phyloP scores from a whole-genome alignment of 2,888 invertebrate species.

The Thecocarcelia acutangulata region DNA sequence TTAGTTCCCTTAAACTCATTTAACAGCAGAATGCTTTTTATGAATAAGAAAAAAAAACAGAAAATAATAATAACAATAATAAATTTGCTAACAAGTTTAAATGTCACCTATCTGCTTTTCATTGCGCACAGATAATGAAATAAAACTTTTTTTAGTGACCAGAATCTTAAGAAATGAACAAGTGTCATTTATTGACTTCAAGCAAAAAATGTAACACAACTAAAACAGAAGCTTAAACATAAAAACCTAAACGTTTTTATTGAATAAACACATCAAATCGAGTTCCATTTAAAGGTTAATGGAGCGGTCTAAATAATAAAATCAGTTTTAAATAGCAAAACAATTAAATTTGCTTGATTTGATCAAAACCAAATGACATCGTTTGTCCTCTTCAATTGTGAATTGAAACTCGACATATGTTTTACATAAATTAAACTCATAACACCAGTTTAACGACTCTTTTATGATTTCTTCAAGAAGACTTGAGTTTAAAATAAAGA shows the following conservation, averaged over 20 bases:
- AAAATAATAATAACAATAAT: no score
- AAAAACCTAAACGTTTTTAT: constrained; percentile 11
- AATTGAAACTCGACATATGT: no score
- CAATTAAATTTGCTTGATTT: neutral
- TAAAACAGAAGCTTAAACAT: constrained; percentile 39
- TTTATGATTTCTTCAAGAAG: neutral
- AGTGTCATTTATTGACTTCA: constrained; percentile 55
- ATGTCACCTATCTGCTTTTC: no score
- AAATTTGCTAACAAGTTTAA: no score
- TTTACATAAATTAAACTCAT: no score
- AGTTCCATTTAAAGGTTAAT: constrained; percentile 39
- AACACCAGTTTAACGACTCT: neutral
- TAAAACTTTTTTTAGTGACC: neutral
- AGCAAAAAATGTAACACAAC: neutral
- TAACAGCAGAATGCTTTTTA: no score
- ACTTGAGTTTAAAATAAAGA: neutral
- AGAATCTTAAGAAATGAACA: constrained; percentile 15
- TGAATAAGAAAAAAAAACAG: no score
- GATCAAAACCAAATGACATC: neutral
- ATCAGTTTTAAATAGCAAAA: neutral
- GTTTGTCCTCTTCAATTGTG: no score
- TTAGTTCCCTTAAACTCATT: no score
- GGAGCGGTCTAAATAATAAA: constrained; percentile 26
- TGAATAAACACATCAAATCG: neutral
- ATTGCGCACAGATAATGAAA: neutral